These are phyloP conservation scores for Plagodis pulveraria DNA, from an alignment of 2,888 invertebrate species.

Conservation along the genomic window DNA sequence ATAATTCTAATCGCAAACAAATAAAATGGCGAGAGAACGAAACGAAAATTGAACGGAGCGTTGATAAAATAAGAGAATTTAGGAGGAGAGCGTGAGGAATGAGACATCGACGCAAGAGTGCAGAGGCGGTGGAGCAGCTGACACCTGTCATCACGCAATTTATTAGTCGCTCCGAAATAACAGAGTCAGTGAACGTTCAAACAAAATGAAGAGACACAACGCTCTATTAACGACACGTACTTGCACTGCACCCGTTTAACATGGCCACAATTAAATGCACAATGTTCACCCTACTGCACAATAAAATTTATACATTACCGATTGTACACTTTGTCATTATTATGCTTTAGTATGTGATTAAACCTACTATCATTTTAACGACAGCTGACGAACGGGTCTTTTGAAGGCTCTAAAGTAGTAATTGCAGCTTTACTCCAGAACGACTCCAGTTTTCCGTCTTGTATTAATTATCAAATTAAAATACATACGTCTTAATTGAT, in stretches of 20 bases:
- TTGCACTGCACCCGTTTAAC: slow-evolving; percentile 66
- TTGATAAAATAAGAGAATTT: slow-evolving; percentile 84
- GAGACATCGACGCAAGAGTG: slow-evolving; percentile 85
- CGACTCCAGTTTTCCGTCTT: slow-evolving; percentile 24
- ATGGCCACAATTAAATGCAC: slow-evolving; percentile 68
- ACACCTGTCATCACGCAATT: slow-evolving; percentile 85
- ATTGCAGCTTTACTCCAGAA: slow-evolving; percentile 40
- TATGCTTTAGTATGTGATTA: slow-evolving; percentile 44
- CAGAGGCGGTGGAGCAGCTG: slow-evolving; percentile 84
- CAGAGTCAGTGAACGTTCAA: slow-evolving; percentile 80
- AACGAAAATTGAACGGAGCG: slow-evolving; percentile 82
- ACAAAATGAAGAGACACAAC: slow-evolving; percentile 81
- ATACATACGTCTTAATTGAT: slow-evolving; percentile 33
- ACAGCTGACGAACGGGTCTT: slow-evolving; percentile 30
- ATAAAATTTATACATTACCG: slow-evolving; percentile 37
- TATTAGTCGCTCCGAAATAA: slow-evolving; percentile 84
- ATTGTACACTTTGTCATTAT: slow-evolving; percentile 41
- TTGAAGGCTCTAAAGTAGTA: slow-evolving; percentile 41
- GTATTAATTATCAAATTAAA: slow-evolving; percentile 39
- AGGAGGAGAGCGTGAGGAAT: slow-evolving; percentile 83
- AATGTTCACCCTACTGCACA: slow-evolving; percentile 50
- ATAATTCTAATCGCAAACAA: slow-evolving; percentile 70
- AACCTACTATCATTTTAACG: slow-evolving; percentile 49
- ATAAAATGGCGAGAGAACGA: slow-evolving; percentile 72
- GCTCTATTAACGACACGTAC: slow-evolving; percentile 81